Evolutionary conservation across 2,797 vertebrate species (phyloP).

Genomic region (Coracias cyanogaster): DNA sequence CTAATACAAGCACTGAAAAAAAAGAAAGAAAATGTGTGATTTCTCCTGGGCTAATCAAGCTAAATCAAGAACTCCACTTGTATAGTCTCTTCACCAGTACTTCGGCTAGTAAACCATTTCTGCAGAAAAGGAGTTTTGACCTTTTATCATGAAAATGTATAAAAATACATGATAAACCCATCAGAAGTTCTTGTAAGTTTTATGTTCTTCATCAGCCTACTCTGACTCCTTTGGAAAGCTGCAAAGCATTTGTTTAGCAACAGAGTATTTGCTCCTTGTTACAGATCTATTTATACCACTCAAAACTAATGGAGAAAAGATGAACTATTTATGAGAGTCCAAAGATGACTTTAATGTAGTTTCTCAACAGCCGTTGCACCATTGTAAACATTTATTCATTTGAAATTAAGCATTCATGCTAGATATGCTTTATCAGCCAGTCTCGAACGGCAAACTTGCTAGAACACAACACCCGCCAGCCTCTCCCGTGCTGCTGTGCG

Average conservation of each 20-base stretch:
- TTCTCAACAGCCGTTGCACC: conserved; percentile 11
- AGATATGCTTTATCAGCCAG: not conserved
- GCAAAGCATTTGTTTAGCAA: conserved; percentile 12
- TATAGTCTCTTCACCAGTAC: not conserved
- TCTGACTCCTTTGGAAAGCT: not conserved
- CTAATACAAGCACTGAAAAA: not conserved
- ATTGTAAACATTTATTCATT: not conserved
- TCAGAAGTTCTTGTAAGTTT: not conserved
- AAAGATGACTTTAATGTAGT: not conserved
- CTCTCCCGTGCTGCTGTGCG: not conserved
- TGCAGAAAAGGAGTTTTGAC: not conserved
- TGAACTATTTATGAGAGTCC: conserved; percentile 25
- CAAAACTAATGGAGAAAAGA: not conserved
- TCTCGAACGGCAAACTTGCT: not conserved
- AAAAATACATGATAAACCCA: not conserved
- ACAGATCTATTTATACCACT: conserved; percentile 7
- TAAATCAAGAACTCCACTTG: not conserved
- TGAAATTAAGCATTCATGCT: not conserved
- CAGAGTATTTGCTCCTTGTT: not conserved
- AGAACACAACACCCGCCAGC: no score
- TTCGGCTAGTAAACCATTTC: not conserved
- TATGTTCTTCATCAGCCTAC: not conserved
- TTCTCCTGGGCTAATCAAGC: not conserved
- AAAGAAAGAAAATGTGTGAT: not conserved
- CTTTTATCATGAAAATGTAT: not conserved